A percentile compares a stretch with the other conserved stretches of the same genome.
These are phyloP conservation scores for Melanargia galathea DNA, from an alignment of 2,888 invertebrate species.

Conservation along the genomic window DNA sequence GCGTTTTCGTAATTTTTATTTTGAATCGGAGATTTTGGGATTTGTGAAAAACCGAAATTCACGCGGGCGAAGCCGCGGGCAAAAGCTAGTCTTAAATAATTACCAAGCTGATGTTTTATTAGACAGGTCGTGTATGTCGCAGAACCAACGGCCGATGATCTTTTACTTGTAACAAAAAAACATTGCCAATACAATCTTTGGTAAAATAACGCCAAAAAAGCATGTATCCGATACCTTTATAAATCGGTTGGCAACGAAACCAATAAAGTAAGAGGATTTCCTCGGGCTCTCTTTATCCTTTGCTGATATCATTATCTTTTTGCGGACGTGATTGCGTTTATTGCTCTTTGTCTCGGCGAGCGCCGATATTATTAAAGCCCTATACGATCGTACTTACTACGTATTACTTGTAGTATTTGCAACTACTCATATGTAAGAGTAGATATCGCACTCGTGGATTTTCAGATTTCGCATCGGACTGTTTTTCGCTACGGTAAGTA, in stretches of 20 bases:
- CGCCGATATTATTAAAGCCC: conserved; percentile 17
- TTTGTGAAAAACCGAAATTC: no score
- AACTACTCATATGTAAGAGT: neutral
- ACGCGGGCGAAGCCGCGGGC: no score
- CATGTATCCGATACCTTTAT: conserved; percentile 13
- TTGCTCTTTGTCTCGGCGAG: conserved; percentile 23
- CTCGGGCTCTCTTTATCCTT: conserved; percentile 29
- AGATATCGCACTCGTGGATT: no score
- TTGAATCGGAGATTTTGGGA: no score
- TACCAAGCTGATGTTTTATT: no score
- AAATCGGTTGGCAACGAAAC: conserved; percentile 27
- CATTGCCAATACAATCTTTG: neutral
- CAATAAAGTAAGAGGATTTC: conserved; percentile 28
- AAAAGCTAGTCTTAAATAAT: no score
- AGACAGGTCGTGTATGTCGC: no score
- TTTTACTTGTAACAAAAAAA: neutral
- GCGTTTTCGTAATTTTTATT: no score
- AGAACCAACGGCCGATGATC: neutral
- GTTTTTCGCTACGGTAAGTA: no score
- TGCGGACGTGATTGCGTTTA: conserved; percentile 30
- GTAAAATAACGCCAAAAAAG: neutral
- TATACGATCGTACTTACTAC: neutral
- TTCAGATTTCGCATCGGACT: no score
- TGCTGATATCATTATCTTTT: conserved; percentile 30
- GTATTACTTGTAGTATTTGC: neutral